Base-by-base conservation (phyloP, 1,140 invertebrate species). In the Hypothenemus hampei region DNA sequence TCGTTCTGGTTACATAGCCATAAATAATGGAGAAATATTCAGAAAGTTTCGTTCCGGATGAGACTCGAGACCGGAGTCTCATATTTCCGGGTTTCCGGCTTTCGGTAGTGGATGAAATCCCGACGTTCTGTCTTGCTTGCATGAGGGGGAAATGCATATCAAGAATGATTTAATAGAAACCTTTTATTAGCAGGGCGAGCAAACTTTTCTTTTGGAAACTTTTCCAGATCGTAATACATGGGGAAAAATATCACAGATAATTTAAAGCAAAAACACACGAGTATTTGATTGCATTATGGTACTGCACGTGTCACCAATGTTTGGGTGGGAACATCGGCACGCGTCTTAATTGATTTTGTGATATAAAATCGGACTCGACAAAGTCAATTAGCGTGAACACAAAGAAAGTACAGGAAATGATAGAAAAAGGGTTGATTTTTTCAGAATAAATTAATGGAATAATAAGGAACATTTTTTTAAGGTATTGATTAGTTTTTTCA, bases 1-100 rank as follows among this genome's bases (percentile, higher is more conserved):
- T 31, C 36, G 36, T 39, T 39, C 36, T 19, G 19, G 36, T 18
- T 39, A 39, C 18, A 39, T 10, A 18, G 10, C 46, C 59, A 50
- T 63, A 61, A 59, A 63, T 63, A 63, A 63, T 61, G 50, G 57
- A 50, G 57, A 63, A 63, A 63, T 63, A 63, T 63, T 63, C 62
- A 51, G 37, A 58, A 61, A 63, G 53, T 63, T 61, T 44, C 52
- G 51, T 45, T 49, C 62, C 62, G 62, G 62, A 63, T 57, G 47
- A 56, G 57, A 60, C 55, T 59, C 56, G 52, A 43, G 51, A 60
- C 60, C 59, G 59, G 47, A 58, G 62, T 58, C 43, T 54, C 59
- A 58, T 63, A 61, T 63, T 63, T 63, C 62, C 62, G 62, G 62
- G 40, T 57, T 57, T 60, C 58, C 55, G 47, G 46, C 13, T 37